These are phyloP conservation scores for Apteryx mantelli DNA, from an alignment of 2,113 vertebrate species.

Conservation along the genomic window DNA sequence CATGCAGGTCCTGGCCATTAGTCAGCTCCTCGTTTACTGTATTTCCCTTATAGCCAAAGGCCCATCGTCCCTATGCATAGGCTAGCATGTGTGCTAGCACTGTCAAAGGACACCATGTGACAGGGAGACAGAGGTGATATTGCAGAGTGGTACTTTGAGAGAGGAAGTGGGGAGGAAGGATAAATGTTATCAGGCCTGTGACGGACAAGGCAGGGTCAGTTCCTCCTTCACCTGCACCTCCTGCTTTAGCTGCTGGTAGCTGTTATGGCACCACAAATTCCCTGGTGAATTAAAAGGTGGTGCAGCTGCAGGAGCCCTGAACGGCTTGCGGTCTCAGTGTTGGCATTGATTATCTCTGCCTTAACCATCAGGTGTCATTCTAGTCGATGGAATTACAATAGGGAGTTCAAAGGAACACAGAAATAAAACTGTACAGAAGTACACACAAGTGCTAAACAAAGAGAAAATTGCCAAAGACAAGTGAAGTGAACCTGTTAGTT, in stretches of 20 bases:
- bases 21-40: neutral
- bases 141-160: rapidly evolving
- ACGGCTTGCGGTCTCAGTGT: neutral
- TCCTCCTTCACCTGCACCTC: neutral
- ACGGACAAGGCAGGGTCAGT: neutral
- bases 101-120: rapidly evolving
- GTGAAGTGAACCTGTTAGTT: neutral
- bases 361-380: neutral
- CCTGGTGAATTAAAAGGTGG: neutral
- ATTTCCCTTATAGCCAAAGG: neutral
- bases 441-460: neutral
- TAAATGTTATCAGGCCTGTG: neutral
- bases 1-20: rapidly evolving
- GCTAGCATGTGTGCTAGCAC: neutral
- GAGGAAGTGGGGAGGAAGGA: neutral
- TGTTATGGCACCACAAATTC: neutral
- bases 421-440: neutral
- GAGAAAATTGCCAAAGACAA: neutral
- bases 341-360: neutral
- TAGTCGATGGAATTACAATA: neutral
- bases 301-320: neutral
- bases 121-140: neutral
- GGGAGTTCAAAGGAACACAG: neutral
- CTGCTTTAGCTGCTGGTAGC: neutral
- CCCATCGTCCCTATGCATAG: too few species aligned